Conservation (phyloP, 2,888 invertebrate species). For the Dryobota labecula region DNA sequence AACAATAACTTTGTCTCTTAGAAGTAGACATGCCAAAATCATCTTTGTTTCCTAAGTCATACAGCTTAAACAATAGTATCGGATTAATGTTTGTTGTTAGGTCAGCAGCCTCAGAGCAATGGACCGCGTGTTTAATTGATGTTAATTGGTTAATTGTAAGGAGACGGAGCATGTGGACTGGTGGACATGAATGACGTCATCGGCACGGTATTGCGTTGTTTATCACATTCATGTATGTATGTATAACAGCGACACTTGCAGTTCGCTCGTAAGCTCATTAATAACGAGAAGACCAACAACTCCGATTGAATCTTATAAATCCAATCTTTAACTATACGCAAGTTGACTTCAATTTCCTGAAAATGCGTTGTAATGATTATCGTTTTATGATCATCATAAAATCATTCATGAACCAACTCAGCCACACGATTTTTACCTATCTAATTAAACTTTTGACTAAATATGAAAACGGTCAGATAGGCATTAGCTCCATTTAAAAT, state of each 20-base stretch:
- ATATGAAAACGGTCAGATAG: neutral
- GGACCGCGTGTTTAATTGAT: slow-evolving; percentile 74
- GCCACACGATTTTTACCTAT: neutral
- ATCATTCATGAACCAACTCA: neutral
- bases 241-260: too few species aligned
- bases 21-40: slow-evolving; percentile 26
- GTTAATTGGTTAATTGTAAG: slow-evolving; percentile 86
- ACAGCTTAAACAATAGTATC: slow-evolving; percentile 13
- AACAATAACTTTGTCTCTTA: neutral
- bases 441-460: neutral
- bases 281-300: neutral
- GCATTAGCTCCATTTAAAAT: too few species aligned
- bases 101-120: slow-evolving; percentile 68
- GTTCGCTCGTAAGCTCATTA: slow-evolving; percentile 3
- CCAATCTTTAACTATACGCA: neutral
- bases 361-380: neutral
- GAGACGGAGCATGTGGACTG: slow-evolving; percentile 66
- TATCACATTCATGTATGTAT: slow-evolving; percentile 24
- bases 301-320: neutral
- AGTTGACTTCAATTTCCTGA: neutral
- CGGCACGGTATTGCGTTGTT: slow-evolving; percentile 30
- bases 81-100: slow-evolving; percentile 45
- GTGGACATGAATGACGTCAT: slow-evolving; percentile 53
- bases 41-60: slow-evolving; percentile 11
- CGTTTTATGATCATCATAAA: neutral